A percentile compares a stretch with the other conserved stretches of the same genome.
phyloP scores from a whole-genome alignment of 2,888 invertebrate genomes.

The Clivina fossor region DNA sequence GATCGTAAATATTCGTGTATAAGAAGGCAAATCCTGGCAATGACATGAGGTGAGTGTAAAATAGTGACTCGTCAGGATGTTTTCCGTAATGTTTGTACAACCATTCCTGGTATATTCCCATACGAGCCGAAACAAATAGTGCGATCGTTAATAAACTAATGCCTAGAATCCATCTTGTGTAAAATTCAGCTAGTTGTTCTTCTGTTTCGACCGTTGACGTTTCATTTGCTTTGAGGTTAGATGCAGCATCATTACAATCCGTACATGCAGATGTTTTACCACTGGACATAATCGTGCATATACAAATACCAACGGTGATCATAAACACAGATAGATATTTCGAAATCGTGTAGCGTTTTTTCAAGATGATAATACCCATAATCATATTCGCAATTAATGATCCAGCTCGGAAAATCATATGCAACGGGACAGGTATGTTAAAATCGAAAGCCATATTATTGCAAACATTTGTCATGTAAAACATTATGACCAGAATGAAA shows the following conservation, averaged over 20 bases:
- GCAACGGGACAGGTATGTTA: slow-evolving; percentile 96
- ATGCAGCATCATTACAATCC: slow-evolving; percentile 52
- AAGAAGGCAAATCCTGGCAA: slow-evolving; percentile 87
- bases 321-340: slow-evolving; percentile 91
- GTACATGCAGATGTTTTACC: slow-evolving; percentile 58
- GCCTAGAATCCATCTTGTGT: slow-evolving; percentile 69
- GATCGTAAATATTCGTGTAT: slow-evolving; percentile 73
- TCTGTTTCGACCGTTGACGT: too few species aligned
- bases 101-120: slow-evolving; percentile 91
- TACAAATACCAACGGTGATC: slow-evolving; percentile 89
- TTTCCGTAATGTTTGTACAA: slow-evolving; percentile 84
- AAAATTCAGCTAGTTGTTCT: too few species aligned
- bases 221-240: slow-evolving; percentile 54
- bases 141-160: slow-evolving; percentile 83
- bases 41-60: slow-evolving; percentile 86
- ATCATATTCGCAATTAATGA: slow-evolving; percentile 96
- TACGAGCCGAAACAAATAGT: slow-evolving; percentile 87
- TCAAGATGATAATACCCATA: slow-evolving; percentile 87
- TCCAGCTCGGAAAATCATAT: slow-evolving; percentile 97
- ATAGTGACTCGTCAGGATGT: slow-evolving; percentile 85
- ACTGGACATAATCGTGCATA: slow-evolving; percentile 86
- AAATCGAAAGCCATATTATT: slow-evolving; percentile 96
- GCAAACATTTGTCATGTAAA: slow-evolving; percentile 87
- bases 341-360: slow-evolving; percentile 74
- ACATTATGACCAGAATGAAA: slow-evolving; percentile 78